Evolutionary conservation across 2,113 vertebrate genomes (phyloP).

Genomic region (Struthio camelus): DNA sequence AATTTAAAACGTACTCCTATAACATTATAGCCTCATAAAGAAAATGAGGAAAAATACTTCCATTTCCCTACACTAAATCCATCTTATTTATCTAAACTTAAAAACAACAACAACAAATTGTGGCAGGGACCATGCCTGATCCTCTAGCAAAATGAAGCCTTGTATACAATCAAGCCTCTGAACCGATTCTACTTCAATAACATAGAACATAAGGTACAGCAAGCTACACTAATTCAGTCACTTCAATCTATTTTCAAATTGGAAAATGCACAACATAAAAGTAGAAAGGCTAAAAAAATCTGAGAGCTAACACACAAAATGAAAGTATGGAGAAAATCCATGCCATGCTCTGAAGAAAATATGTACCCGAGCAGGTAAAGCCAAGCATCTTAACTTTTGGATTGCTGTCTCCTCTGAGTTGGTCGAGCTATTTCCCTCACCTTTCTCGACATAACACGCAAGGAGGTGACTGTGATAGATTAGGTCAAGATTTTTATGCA

Average conservation of each 20-base stretch:
- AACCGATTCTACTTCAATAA: not conserved
- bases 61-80: not conserved
- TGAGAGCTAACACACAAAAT: not conserved
- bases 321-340: not conserved
- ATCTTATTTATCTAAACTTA: not conserved
- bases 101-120: fast-evolving
- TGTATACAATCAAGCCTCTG: not conserved
- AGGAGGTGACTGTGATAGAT: not conserved
- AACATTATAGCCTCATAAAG: not conserved
- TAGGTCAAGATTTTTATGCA: not conserved
- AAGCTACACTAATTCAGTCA: not conserved
- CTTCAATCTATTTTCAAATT: not conserved
- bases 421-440: not conserved
- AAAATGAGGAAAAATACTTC: not conserved
- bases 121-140: not conserved
- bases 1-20: not conserved
- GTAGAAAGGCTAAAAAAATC: not conserved
- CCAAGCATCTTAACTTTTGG: not conserved
- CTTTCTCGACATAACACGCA: not conserved
- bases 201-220: not conserved
- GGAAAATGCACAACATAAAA: not conserved
- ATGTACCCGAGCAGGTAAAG: not conserved
- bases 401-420: not conserved
- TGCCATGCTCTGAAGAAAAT: not conserved
- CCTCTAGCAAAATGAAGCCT: not conserved